Evolutionary conservation across 1,140 invertebrate genomes (phyloP), one percentile per base, ranked within the genome.

Genomic region (Pseudachorutes palmiensis): DNA sequence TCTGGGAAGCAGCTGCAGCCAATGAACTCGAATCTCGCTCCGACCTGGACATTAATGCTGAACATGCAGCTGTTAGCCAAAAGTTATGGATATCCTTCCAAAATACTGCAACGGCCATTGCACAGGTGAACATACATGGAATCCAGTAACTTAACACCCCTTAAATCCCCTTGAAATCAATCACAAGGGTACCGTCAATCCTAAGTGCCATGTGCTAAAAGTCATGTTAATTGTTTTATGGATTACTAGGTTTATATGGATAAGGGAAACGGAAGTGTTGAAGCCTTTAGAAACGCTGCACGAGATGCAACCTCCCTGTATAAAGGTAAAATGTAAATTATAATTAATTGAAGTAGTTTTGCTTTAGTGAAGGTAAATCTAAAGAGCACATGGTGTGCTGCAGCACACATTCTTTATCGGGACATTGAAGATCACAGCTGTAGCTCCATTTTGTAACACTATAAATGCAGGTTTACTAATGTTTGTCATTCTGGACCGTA

Each of bases 201-300:
- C n/a, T n/a, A n/a, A n/a, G n/a, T n/a, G n/a, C n/a, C n/a, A n/a
- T n/a, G n/a, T n/a, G n/a, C n/a, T n/a, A n/a, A n/a, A n/a, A n/a
- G n/a, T n/a, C n/a, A n/a, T n/a, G n/a, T n/a, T n/a, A n/a, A n/a
- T n/a, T n/a, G n/a, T n/a, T n/a, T n/a, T n/a, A n/a, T n/a, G n/a
- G n/a, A n/a, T n/a, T n/a, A n/a, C n/a, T 62, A 67, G 22, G 66
- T 67, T n/a, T 60, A 67, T 26, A 61, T 60, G 19, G 66, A 63
- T 14, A 63, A 33, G 30, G 58, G 61, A 26, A 65, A 55, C n/a
- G 24, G 29, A 31, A 60, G 59, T 14, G 31, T 22, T 30, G 66
- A 67, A 9, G 60, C 66, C 16, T 67, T 67, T 33, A 49, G 65
- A 26, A 29, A 67, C 29, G 64, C 64, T 31, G 64, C 57, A 24